phyloP scores from a whole-genome alignment of 2,888 invertebrate species.

The Stenurella melanura region DNA sequence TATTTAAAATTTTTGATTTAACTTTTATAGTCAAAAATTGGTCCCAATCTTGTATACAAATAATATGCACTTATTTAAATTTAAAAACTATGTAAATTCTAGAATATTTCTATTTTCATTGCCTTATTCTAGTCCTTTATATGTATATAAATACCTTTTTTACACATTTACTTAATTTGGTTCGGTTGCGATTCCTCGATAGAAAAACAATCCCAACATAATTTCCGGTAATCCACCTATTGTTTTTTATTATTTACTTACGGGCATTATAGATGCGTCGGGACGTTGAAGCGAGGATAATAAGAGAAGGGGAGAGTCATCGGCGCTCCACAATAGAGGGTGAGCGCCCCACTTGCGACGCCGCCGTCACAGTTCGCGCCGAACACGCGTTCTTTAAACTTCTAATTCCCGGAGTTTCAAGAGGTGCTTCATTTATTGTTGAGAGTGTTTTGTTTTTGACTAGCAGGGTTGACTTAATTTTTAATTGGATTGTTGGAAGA shows the following conservation, averaged over 20 bases:
- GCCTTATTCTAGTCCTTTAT: neutral
- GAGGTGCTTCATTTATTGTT: slow-evolving; percentile 36
- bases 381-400: slow-evolving; percentile 61
- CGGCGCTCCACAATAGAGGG: slow-evolving; percentile 51
- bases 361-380: slow-evolving; percentile 58
- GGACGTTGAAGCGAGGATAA: slow-evolving; percentile 41
- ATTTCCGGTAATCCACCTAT: slow-evolving; percentile 37
- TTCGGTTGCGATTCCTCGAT: neutral
- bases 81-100: neutral
- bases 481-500: slow-evolving; percentile 16
- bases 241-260: slow-evolving; percentile 43
- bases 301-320: slow-evolving; percentile 42
- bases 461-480: slow-evolving; percentile 24
- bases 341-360: slow-evolving; percentile 57
- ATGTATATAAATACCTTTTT: neutral
- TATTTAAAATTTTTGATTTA: too few species aligned
- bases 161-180: neutral
- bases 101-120: neutral
- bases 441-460: slow-evolving; percentile 39
- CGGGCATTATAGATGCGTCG: slow-evolving; percentile 45
- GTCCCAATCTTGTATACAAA: too few species aligned
- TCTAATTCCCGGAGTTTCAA: slow-evolving; percentile 39
- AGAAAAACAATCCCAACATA: slow-evolving; percentile 20
- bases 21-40: too few species aligned
- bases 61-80: neutral